phyloP scores from a whole-genome alignment of 2,113 vertebrate species.

The Uria aalge region DNA sequence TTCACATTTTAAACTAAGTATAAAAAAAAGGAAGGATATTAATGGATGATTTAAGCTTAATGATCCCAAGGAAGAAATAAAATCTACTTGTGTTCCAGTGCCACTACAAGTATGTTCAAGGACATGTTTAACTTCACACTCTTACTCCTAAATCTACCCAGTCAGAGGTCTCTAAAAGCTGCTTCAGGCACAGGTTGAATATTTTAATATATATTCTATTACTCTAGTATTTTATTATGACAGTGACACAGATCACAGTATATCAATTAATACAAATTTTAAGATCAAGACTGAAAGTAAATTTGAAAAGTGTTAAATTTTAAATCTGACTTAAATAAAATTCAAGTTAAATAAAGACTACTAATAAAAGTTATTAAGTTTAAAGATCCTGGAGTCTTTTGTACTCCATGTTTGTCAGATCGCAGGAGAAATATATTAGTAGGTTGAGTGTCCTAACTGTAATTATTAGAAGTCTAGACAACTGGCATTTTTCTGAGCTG shows the following conservation, averaged over 20 bases:
- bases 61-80: neutral
- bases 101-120: neutral
- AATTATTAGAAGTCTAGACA: neutral
- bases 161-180: neutral
- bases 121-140: neutral
- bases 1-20: neutral
- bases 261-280: neutral
- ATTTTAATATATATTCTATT: neutral
- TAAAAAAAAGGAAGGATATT: neutral
- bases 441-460: neutral
- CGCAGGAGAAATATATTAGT: neutral
- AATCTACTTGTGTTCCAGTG: neutral
- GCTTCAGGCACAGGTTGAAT: neutral
- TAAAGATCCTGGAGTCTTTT: neutral
- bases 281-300: neutral
- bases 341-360: neutral
- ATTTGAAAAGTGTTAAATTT: neutral
- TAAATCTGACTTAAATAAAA: neutral
- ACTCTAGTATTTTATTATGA: neutral
- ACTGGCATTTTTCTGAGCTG: neutral
- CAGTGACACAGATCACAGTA: neutral
- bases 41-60: neutral
- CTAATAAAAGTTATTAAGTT: neutral
- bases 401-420: neutral
- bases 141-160: neutral